phyloP scores from a whole-genome alignment of 2,797 vertebrate species.

The Pipistrellus pygmaeus region DNA sequence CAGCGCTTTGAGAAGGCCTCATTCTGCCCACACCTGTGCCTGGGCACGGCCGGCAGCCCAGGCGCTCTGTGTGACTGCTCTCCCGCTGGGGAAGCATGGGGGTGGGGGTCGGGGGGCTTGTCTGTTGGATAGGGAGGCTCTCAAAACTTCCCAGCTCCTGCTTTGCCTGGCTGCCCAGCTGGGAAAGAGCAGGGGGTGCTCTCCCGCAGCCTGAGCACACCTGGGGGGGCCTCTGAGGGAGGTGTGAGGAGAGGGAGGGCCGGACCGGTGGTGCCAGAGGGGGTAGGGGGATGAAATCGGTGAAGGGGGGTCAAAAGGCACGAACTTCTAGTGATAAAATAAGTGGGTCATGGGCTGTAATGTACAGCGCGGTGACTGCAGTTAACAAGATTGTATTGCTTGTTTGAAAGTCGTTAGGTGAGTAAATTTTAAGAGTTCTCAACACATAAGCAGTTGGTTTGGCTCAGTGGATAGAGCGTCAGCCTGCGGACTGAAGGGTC shows the following conservation, averaged over 20 bases:
- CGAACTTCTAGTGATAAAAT: not conserved
- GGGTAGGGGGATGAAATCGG: too few relatives aligned
- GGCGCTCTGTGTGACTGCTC: not conserved
- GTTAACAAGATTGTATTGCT: not conserved
- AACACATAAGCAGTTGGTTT: too few relatives aligned
- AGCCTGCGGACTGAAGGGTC: too few relatives aligned
- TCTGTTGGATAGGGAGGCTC: not conserved
- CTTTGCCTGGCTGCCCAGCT: not conserved
- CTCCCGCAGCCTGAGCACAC: not conserved
- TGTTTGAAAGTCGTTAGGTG: not conserved
- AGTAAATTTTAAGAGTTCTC: not conserved
- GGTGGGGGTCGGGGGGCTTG: not conserved
- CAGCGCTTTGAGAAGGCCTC: too few relatives aligned
- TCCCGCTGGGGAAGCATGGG: too few relatives aligned
- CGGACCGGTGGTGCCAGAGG: not conserved
- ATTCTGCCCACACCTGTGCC: not conserved
- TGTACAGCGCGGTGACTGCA: not conserved
- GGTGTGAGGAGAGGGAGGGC: not conserved
- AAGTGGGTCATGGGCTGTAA: not conserved
- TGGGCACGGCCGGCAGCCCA: rapidly evolving
- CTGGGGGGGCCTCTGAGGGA: not conserved
- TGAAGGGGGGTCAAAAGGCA: not conserved
- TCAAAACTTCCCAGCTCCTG: not conserved
- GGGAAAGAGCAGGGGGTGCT: not conserved
- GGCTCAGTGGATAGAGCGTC: too few relatives aligned